Conservation (phyloP, 2,888 invertebrate species). For the Pharmacophagus antenor region DNA sequence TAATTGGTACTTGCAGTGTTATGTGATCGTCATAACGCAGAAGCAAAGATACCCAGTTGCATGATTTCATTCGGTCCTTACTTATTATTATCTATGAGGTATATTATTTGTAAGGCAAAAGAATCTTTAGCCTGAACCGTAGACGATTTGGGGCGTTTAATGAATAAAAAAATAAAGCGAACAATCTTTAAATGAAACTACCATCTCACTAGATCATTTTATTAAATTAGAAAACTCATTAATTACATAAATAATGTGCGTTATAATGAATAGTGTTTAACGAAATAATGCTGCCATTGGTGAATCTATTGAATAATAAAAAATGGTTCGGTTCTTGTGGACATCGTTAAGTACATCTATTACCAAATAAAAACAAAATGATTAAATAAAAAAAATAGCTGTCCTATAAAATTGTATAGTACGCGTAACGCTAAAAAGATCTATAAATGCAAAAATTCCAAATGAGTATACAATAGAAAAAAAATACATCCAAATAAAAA, state of each 20-base stretch:
- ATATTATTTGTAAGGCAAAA: too few species aligned
- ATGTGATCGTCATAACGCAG: too few species aligned
- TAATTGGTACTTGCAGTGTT: too few species aligned
- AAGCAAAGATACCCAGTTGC: too few species aligned
- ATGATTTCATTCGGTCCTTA: too few species aligned
- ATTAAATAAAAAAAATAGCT: slow-evolving; percentile 45
- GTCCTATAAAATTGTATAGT: slow-evolving; percentile 67
- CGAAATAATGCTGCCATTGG: slow-evolving; percentile 51
- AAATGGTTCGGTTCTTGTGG: slow-evolving; percentile 63
- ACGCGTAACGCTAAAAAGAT: slow-evolving; percentile 64
- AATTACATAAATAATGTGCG: slow-evolving; percentile 78
- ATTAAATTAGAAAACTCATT: slow-evolving; percentile 75
- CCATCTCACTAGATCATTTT: slow-evolving; percentile 67
- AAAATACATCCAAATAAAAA: slow-evolving; percentile 75
- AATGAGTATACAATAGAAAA: slow-evolving; percentile 74
- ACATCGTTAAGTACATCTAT: slow-evolving; percentile 72
- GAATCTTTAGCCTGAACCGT: too few species aligned
- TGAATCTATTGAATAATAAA: slow-evolving; percentile 51
- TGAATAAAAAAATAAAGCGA: too few species aligned
- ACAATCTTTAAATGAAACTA: slow-evolving; percentile 1
- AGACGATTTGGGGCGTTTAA: too few species aligned
- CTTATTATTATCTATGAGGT: too few species aligned
- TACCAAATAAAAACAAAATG: slow-evolving; percentile 44
- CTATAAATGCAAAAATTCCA: slow-evolving; percentile 78
- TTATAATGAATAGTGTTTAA: slow-evolving; percentile 61